Evolutionary conservation across 2,113 vertebrate genomes (phyloP).

Genomic region (human): GRCh38 chrX:32035001-32035500

Average conservation of each 20-base stretch:
- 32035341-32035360: neutral
- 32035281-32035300: neutral
- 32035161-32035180: neutral
- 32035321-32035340: neutral
- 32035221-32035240: neutral
- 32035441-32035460: neutral
- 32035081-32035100: neutral
- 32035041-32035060: neutral
- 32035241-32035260: conserved; percentile 11
- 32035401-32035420: neutral
- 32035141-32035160: neutral
- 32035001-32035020: neutral
- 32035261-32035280: neutral
- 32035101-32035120: neutral
- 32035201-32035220: neutral
- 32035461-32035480: neutral
- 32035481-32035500: neutral
- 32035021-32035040: neutral
- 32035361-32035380: neutral
- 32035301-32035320: neutral
- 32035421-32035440: neutral
- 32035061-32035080: neutral
- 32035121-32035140: neutral
- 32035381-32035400: neutral
- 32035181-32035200: neutral